A percentile compares a stretch with the other conserved stretches of the same genome.
Evolutionary conservation across 92 coral and sea anemone species (phyloP).

Genomic region (Parazoanthus swiftii): DNA sequence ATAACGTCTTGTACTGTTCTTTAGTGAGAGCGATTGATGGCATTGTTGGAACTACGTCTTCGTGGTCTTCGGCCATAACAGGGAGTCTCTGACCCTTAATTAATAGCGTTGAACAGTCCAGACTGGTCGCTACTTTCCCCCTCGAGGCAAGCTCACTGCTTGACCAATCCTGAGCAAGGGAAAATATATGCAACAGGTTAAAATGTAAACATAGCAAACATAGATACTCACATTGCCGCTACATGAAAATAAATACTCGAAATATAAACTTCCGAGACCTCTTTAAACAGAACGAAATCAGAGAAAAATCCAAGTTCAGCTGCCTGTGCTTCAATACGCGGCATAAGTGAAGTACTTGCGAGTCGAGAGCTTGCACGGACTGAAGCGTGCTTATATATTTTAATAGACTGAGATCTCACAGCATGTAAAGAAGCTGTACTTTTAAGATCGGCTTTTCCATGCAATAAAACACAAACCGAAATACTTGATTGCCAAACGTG

Average conservation of each 20-base stretch:
- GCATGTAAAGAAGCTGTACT: not conserved
- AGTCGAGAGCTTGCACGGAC: slow-evolving; percentile 1
- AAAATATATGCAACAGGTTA: not conserved
- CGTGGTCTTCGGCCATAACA: slow-evolving; percentile 37
- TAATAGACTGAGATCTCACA: not conserved
- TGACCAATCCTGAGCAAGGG: slow-evolving; percentile 33
- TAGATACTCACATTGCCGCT: not conserved
- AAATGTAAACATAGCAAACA: slow-evolving; percentile 14
- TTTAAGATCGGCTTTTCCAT: not conserved
- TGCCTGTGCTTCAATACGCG: not conserved
- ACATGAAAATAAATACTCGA: not conserved
- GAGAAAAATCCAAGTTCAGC: not conserved
- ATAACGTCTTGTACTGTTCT: slow-evolving; percentile 36
- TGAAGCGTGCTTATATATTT: slow-evolving; percentile 7
- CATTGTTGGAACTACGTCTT: slow-evolving; percentile 40
- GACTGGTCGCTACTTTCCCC: slow-evolving; percentile 7
- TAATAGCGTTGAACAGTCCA: slow-evolving; percentile 1
- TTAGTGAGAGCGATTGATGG: slow-evolving; percentile 32
- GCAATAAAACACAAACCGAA: not conserved
- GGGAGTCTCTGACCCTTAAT: slow-evolving; percentile 31
- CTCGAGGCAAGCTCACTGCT: slow-evolving; percentile 30
- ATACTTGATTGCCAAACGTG: slow-evolving; percentile 8
- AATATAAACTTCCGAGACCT: not conserved
- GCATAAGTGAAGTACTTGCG: not conserved
- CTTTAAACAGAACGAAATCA: no score